These are phyloP conservation scores for Agrochola lychnidis DNA, from an alignment of 2,888 invertebrate species.

Conservation along the genomic window DNA sequence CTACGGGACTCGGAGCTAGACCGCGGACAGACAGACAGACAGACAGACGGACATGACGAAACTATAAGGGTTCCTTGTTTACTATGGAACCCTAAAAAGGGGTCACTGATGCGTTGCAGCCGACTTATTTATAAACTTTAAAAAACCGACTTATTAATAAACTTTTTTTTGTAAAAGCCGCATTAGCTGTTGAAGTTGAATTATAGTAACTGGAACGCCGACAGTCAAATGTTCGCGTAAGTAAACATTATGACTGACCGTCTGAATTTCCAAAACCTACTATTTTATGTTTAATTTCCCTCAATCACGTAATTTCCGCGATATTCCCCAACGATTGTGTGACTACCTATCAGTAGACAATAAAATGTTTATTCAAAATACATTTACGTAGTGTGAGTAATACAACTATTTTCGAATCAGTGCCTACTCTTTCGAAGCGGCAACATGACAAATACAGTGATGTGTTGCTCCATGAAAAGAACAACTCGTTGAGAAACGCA, in stretches of 20 bases:
- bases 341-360: not conserved
- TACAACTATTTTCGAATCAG: constrained; percentile 6
- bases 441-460: constrained; percentile 15
- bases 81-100: too few species aligned
- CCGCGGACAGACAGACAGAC: too few species aligned
- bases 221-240: not conserved
- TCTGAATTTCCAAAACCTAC: not conserved
- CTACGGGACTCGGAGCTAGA: too few species aligned
- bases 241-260: constrained; percentile 3
- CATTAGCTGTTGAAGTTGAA: too few species aligned
- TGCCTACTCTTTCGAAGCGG: constrained; percentile 18
- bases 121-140: too few species aligned
- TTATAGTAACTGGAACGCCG: not conserved
- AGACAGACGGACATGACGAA: too few species aligned
- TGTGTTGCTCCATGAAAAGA: constrained; percentile 25
- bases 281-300: constrained; percentile 8
- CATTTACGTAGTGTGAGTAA: constrained; percentile 16
- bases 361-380: constrained; percentile 10
- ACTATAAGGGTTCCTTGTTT: too few species aligned
- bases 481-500: not conserved
- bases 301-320: constrained; percentile 1
- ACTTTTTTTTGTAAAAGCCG: too few species aligned
- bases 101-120: too few species aligned
- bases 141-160: too few species aligned
- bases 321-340: constrained; percentile 27